A percentile compares a stretch with the other conserved stretches of the same genome.
Conservation (phyloP, 2,113 vertebrate species). For the Triplophysa rosa region DNA sequence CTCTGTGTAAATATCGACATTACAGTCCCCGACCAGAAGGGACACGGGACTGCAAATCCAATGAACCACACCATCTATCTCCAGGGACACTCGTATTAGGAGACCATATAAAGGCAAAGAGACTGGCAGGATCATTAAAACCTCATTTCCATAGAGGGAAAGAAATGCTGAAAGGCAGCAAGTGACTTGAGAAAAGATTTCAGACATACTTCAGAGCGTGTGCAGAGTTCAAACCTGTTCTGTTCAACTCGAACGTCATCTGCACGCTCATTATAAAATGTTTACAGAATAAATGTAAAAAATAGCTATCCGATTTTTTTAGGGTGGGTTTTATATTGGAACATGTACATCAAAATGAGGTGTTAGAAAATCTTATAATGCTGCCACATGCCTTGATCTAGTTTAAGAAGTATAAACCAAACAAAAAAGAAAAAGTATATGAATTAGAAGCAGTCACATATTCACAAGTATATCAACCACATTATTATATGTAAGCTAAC, state of each 20-base stretch:
- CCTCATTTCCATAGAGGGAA: constrained; percentile 54
- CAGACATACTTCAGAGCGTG: background rate
- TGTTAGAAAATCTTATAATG: too few relatives aligned
- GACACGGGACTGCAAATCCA: constrained; percentile 48
- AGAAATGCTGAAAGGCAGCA: constrained; percentile 35
- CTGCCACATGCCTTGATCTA: background rate
- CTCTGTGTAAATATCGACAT: constrained; percentile 15
- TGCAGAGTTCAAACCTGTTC: constrained; percentile 4
- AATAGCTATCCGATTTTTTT: too few relatives aligned
- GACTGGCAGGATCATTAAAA: constrained; percentile 47
- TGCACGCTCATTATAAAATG: background rate
- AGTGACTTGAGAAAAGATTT: constrained; percentile 24
- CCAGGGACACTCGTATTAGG: constrained; percentile 19
- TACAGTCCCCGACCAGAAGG: background rate
- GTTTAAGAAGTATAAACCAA: background rate
- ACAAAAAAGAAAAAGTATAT: background rate
- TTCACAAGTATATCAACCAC: background rate
- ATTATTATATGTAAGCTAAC: background rate
- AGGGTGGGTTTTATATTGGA: too few relatives aligned
- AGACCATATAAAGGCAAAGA: constrained; percentile 59
- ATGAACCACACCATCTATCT: constrained; percentile 30
- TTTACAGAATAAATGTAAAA: background rate
- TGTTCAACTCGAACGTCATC: background rate
- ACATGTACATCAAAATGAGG: too few relatives aligned
- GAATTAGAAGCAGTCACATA: background rate